Conservation (phyloP, 2,113 vertebrate genomes). For the Salvelinus fontinalis region DNA sequence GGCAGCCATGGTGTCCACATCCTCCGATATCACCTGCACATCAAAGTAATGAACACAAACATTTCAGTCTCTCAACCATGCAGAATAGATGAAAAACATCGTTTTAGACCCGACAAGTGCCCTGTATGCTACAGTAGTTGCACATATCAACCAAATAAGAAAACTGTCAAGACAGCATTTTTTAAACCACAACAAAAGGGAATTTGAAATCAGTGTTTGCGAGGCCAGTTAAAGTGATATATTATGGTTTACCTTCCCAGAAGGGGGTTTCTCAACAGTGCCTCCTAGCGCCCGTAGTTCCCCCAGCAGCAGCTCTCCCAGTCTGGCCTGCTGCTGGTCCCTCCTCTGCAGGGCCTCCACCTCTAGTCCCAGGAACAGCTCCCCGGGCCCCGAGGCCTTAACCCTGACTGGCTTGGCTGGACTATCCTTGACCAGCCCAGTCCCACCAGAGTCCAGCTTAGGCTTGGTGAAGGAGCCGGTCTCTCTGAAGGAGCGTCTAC, state of each 20-base stretch:
- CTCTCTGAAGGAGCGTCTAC: slow-evolving; percentile 87
- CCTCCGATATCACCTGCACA: slow-evolving; percentile 77
- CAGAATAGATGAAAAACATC: too few species aligned
- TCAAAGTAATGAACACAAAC: too few species aligned
- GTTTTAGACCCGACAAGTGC: too few species aligned
- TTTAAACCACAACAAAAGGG: too few species aligned
- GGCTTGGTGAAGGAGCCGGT: slow-evolving; percentile 91
- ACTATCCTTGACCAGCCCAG: slow-evolving; percentile 71
- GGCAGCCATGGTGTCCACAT: slow-evolving; percentile 72
- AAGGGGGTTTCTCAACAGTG: slow-evolving; percentile 51
- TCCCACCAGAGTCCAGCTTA: slow-evolving; percentile 82
- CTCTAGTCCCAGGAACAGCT: slow-evolving; percentile 85
- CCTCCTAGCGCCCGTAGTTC: slow-evolving; percentile 55
- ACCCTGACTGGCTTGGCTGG: slow-evolving; percentile 70
- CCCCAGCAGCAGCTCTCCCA: slow-evolving; percentile 80
- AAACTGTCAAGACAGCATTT: too few species aligned
- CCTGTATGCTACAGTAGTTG: too few species aligned
- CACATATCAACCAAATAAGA: too few species aligned
- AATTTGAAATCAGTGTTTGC: too few species aligned
- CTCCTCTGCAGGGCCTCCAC: slow-evolving; percentile 82
- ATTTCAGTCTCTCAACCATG: too few species aligned
- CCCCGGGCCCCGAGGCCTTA: slow-evolving; percentile 62
- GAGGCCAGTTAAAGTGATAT: too few species aligned
- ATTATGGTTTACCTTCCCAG: slow-evolving; percentile 65
- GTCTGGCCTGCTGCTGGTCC: slow-evolving; percentile 75